Conservation (phyloP, 2,113 vertebrate genomes). For the Cheirogaleus medius region DNA sequence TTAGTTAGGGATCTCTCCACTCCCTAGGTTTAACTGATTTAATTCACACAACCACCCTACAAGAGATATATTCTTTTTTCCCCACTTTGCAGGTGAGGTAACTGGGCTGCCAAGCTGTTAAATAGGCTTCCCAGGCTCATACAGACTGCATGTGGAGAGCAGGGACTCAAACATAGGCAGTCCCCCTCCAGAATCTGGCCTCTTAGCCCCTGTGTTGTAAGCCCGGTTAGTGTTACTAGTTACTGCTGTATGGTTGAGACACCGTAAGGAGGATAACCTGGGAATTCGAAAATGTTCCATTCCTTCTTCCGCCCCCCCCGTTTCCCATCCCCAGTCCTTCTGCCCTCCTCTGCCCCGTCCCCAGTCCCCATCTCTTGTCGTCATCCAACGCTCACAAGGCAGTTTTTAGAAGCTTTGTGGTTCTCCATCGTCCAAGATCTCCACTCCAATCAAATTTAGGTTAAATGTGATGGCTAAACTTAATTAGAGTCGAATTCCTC, state of each 20-base stretch:
- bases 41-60: no score
- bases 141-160: neutral
- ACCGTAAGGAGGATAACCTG: neutral
- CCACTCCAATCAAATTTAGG: constrained; percentile 37
- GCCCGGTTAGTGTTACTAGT: neutral
- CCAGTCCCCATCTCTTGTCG: neutral
- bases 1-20: neutral
- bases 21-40: neutral
- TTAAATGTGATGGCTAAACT: neutral
- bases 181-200: neutral
- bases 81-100: neutral
- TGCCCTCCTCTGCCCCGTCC: neutral
- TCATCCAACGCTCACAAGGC: neutral
- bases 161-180: neutral
- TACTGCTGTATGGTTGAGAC: neutral
- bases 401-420: neutral
- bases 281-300: neutral
- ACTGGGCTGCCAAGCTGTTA: neutral
- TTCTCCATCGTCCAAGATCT: neutral
- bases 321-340: neutral
- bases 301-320: neutral
- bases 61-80: neutral
- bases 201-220: neutral
- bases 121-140: neutral
- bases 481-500: constrained; percentile 46